Evolutionary conservation across 2,888 invertebrate species (phyloP).

Genomic region (Amaurobius ferox): DNA sequence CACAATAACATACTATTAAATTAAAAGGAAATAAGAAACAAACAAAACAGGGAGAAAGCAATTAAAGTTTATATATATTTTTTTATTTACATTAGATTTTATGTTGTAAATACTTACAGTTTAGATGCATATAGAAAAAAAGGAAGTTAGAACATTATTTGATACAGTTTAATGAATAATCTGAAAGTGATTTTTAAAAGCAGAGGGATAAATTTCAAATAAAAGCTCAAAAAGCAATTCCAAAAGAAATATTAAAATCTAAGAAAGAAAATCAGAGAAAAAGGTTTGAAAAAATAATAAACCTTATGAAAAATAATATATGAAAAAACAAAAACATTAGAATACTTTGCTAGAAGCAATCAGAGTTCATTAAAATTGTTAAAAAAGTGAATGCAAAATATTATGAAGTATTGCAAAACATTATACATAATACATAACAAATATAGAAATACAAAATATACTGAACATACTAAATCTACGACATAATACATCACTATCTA

Average conservation of each 20-base stretch:
- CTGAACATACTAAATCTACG: neutral
- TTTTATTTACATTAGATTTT: neutral
- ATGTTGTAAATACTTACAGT: conserved; percentile 17
- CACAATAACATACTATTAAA: no score
- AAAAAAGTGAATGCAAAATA: neutral
- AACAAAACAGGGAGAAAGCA: neutral
- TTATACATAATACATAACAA: neutral
- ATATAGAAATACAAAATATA: neutral
- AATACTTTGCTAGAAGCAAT: no score
- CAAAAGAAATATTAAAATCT: neutral
- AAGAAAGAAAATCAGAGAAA: neutral
- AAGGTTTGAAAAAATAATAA: neutral
- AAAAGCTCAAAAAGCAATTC: neutral
- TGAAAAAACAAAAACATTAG: no score
- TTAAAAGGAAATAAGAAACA: neutral
- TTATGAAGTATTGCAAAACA: neutral
- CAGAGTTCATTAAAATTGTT: no score
- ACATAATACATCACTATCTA: conserved; percentile 14
- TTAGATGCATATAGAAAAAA: neutral
- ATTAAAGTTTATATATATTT: neutral
- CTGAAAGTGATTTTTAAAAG: neutral
- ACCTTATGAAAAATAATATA: no score
- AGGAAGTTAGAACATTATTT: neutral
- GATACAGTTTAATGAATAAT: neutral
- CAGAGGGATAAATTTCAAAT: neutral